phyloP scores from a whole-genome alignment of 1,140 invertebrate genomes.

The Riptortus pedestris region DNA sequence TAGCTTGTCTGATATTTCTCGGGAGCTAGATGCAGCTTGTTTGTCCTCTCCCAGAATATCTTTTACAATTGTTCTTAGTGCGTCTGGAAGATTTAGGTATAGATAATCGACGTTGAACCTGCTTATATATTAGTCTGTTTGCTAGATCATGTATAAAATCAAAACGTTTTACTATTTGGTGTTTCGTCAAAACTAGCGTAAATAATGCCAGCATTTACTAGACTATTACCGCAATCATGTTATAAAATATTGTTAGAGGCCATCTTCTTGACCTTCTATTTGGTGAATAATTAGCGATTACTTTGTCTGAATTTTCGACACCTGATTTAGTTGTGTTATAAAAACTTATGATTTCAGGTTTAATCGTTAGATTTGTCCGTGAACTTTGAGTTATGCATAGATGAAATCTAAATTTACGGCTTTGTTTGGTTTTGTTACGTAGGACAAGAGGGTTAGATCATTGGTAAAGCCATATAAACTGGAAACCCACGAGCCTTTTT shows the following conservation, averaged over 20 bases:
- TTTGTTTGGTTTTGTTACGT: slow-evolving; percentile 33
- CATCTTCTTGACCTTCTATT: slow-evolving; percentile 32
- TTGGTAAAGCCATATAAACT: slow-evolving; percentile 30
- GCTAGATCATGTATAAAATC: neutral
- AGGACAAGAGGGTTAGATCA: slow-evolving; percentile 32
- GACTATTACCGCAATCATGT: slow-evolving; percentile 31
- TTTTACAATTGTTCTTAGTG: neutral
- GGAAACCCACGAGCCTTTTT: neutral
- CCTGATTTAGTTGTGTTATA: slow-evolving; percentile 35
- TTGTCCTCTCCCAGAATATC: neutral
- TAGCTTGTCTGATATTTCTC: neutral
- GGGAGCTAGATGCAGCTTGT: neutral
- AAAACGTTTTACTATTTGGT: neutral
- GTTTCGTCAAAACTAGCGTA: neutral
- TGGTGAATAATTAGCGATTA: slow-evolving; percentile 32
- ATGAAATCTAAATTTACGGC: slow-evolving; percentile 32
- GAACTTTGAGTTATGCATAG: slow-evolving; percentile 30
- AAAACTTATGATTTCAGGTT: slow-evolving; percentile 33
- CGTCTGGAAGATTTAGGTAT: neutral
- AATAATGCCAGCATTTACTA: too few species aligned
- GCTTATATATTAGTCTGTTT: neutral
- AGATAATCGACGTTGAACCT: neutral
- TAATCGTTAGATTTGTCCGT: slow-evolving; percentile 29
- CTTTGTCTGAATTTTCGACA: slow-evolving; percentile 34
- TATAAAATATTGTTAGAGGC: slow-evolving; percentile 34